Conservation (phyloP, 2,888 invertebrate species). For the Tinea pellionella region DNA sequence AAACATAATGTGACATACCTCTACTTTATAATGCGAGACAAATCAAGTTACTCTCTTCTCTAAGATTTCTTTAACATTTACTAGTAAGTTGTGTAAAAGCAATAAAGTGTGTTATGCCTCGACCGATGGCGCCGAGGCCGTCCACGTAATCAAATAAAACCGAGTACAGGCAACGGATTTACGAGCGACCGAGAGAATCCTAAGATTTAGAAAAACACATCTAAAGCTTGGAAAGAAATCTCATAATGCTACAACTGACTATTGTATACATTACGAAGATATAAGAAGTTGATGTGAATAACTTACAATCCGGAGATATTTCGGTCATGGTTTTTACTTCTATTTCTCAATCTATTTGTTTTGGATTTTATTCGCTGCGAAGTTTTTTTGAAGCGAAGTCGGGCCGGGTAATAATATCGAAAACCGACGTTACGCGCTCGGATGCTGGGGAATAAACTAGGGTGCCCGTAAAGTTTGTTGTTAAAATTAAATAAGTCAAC, state of each 20-base stretch:
- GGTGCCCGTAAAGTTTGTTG: too few relatives aligned
- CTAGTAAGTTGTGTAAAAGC: slow-evolving; percentile 28
- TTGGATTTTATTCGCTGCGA: background rate
- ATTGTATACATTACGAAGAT: background rate
- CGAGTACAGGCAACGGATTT: slow-evolving; percentile 39
- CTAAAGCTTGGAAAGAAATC: slow-evolving; percentile 8
- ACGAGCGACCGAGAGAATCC: slow-evolving; percentile 34
- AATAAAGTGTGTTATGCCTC: slow-evolving; percentile 41
- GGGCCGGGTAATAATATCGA: too few relatives aligned
- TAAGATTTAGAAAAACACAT: slow-evolving; percentile 15
- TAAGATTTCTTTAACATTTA: slow-evolving; percentile 7
- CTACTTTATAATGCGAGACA: background rate
- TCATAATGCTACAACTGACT: slow-evolving; percentile 10
- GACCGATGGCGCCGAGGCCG: slow-evolving; percentile 31
- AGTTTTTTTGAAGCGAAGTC: too few relatives aligned
- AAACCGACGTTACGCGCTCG: too few relatives aligned
- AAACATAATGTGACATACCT: background rate
- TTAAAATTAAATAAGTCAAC: too few relatives aligned
- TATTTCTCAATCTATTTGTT: background rate
- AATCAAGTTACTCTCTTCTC: background rate
- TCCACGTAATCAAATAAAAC: slow-evolving; percentile 46
- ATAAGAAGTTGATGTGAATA: background rate
- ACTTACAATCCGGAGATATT: background rate
- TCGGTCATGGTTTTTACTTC: background rate
- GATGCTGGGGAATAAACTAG: too few relatives aligned